phyloP scores from a whole-genome alignment of 2,797 vertebrate genomes.

The Danio albolineatus region DNA sequence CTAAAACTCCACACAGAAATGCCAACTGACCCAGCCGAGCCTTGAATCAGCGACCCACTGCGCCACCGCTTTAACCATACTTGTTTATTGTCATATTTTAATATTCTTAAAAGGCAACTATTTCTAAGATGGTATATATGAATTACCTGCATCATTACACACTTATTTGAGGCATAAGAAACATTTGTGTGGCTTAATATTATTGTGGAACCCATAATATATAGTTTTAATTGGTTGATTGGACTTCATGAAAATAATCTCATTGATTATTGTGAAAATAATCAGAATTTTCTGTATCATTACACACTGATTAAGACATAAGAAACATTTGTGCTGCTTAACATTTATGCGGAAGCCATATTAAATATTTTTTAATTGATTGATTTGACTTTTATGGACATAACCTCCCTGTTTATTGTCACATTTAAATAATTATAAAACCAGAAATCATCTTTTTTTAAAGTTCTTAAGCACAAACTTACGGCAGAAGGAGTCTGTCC shows the following conservation, averaged over 20 bases:
- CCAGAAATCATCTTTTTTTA: neutral
- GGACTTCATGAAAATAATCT: neutral
- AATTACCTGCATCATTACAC: neutral
- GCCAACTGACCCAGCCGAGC: no score
- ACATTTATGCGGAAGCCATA: neutral
- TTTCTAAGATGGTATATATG: neutral
- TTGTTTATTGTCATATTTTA: no score
- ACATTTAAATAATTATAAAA: neutral
- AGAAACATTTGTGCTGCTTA: neutral
- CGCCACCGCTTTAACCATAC: no score
- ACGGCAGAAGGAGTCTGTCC: constrained; percentile 76
- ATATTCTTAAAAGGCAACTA: neutral
- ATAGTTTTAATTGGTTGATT: no score
- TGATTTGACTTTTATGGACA: neutral
- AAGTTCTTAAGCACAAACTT: constrained; percentile 59
- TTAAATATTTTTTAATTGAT: no score
- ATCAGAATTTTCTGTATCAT: neutral
- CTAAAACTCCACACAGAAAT: no score
- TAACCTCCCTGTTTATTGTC: neutral
- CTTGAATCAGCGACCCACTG: no score
- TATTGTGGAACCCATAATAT: no score
- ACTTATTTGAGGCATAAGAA: neutral
- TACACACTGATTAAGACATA: neutral
- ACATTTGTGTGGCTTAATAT: neutral
- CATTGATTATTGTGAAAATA: neutral